phyloP scores from a whole-genome alignment of 2,113 vertebrate genomes.

The Psophia crepitans region DNA sequence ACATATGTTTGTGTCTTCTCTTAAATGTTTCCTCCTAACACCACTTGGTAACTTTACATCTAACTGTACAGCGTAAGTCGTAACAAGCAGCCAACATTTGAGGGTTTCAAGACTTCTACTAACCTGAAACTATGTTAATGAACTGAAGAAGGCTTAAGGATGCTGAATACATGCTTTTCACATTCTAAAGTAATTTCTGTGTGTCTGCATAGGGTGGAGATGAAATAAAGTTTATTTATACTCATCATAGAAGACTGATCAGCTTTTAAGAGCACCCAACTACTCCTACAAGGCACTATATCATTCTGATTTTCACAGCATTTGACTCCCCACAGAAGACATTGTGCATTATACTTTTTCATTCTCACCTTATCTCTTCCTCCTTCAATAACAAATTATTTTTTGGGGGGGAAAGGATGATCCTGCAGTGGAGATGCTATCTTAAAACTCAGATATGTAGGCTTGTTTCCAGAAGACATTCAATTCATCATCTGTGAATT shows the following conservation, averaged over 20 bases:
- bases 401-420: neutral
- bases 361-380: neutral
- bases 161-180: neutral
- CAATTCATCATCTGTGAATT: neutral
- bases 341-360: neutral
- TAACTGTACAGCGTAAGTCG: too few species aligned
- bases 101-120: neutral
- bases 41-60: neutral
- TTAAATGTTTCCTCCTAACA: neutral
- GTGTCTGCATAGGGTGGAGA: neutral
- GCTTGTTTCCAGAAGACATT: neutral
- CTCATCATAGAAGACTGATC: neutral
- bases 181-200: neutral
- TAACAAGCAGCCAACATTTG: neutral
- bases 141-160: neutral
- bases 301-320: neutral
- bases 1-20: neutral
- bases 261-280: neutral
- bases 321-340: neutral
- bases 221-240: neutral
- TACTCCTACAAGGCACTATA: neutral
- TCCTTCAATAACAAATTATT: neutral
- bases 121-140: neutral
- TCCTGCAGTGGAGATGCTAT: neutral
- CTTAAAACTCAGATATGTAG: neutral